Conservation (phyloP, 2,888 invertebrate genomes). For the Reticulitermes lucifugus region DNA sequence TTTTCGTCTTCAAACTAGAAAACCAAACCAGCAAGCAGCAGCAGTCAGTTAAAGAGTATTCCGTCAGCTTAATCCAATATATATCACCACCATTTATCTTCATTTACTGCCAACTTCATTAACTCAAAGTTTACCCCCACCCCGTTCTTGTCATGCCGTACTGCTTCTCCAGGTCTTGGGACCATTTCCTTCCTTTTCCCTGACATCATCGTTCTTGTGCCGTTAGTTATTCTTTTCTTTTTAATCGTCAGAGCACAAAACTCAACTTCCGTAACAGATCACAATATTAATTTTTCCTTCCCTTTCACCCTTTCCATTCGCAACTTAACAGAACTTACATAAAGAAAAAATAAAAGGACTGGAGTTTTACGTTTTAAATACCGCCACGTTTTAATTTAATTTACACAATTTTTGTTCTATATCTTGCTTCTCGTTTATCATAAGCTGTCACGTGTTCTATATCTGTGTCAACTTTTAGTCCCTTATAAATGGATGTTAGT, state of each 20-base stretch:
- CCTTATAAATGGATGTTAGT: background rate
- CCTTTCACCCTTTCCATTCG: background rate
- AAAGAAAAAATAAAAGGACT: background rate
- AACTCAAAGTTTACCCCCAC: constrained; percentile 57
- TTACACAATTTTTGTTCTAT: constrained; percentile 7
- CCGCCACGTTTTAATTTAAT: constrained; percentile 3
- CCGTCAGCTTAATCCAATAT: constrained; percentile 66
- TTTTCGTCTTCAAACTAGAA: constrained; percentile 25
- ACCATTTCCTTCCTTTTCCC: constrained; percentile 11
- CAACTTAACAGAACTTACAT: background rate
- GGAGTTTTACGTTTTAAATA: background rate
- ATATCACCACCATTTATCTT: constrained; percentile 66
- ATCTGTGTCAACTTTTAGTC: background rate
- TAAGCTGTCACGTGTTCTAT: background rate
- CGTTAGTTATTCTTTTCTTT: background rate
- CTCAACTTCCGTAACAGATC: constrained; percentile 40
- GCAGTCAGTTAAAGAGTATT: constrained; percentile 50
- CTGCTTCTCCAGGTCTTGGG: constrained; percentile 35
- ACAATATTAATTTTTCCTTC: constrained; percentile 37
- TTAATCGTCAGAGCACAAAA: constrained; percentile 5
- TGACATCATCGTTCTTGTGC: background rate
- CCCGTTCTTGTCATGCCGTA: constrained; percentile 16
- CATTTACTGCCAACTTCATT: constrained; percentile 66
- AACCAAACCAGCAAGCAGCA: constrained; percentile 20
- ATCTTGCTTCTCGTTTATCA: constrained; percentile 34